Evolutionary conservation across 2,888 invertebrate genomes (phyloP), one percentile per base, ranked within the genome.

Genomic region (Protophormia terraenovae): DNA sequence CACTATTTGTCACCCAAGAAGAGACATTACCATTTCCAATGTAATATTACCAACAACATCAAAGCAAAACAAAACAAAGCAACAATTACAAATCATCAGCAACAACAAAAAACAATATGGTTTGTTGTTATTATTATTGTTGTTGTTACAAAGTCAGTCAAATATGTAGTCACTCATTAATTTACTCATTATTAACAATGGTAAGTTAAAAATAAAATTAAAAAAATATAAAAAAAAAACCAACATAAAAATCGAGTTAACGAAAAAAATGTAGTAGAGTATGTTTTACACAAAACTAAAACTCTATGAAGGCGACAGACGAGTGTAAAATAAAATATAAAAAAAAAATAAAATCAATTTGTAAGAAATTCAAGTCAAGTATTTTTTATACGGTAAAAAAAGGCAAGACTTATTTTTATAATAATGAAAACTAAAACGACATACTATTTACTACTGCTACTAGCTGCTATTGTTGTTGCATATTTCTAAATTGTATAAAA

Each of bases 291-390:
- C 38, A 38, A 38, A 32, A 7, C 32, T 6, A 38, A 38, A 38
- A 38, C 8, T 8, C 16, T n/a, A 47, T 32, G 45, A 62, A 64
- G 14, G 35, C 62, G 24, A 22, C 50, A 38, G n/a, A 16, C 38
- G 38, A 47, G 32, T 47, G 14, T 29, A 24, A 41, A 78, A 16
- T 71, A 29, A 71, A 12, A 50, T 50, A 16, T 71, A 29, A 71
- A 12, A 50, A 35, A 27, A 66, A 72, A 22, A 75, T 35, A 64
- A 71, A 75, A 76, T 76, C 62, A 84, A 75, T 75, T 79, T 69
- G 24, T 66, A 50, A 75, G 38, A 80, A 76, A 80, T 76, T 80
- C 83, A 79, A 80, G 75, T 76, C 84, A 80, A 76, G 76, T 80
- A 72, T 55, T 71, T n/a, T n/a, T n/a, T 50, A 50, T 38, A 67